Evolutionary conservation across 2,888 invertebrate genomes (phyloP), one percentile per base, ranked within the genome.

Genomic region (Erebia ligea): DNA sequence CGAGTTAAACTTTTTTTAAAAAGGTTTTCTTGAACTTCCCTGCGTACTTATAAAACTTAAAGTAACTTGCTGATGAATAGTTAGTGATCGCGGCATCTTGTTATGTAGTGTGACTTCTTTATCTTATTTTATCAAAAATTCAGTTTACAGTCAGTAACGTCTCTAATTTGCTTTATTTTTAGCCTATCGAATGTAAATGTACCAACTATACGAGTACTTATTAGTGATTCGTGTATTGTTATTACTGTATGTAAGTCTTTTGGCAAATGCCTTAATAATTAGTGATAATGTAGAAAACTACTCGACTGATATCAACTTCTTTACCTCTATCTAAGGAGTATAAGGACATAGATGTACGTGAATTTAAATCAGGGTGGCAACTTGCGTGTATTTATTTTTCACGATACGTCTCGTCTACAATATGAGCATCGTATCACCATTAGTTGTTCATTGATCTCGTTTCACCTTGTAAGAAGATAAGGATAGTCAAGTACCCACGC

Each of bases 401-500:
- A 50, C 67, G 72, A 75, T 75, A 75, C 73, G 66, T 74, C 74
- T 69, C 58, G 50, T 75, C 73, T 78, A 77, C 81, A 79, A 77
- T 79, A 77, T 81, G 80, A 81, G 76, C 75, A 76, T 82, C 79
- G 80, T 82, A 81, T 82, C 78, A 80, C 75, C 74, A 77, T 78
- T 84, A 82, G 74, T 83, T 80, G 79, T 84, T 78, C 71, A 76
- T 73, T 76, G 74, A 77, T 78, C 75, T 76, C 74, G 74, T 75
- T 75, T 73, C 71, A 70, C 73, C 75, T 72, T 76, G 75, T 77
- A 76, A 77, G 75, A 72, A 76, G 79, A 80, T 80, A 79, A 77
- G 74, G 72, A 69, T 75, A 75, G 84, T 85, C 79, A 71, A 79
- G 75, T 83, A 79, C 87, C 87, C 84, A 88, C 88, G 79, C 82